phyloP scores from a whole-genome alignment of 64 coral and sea anemone species.

The Montipora cactus region DNA sequence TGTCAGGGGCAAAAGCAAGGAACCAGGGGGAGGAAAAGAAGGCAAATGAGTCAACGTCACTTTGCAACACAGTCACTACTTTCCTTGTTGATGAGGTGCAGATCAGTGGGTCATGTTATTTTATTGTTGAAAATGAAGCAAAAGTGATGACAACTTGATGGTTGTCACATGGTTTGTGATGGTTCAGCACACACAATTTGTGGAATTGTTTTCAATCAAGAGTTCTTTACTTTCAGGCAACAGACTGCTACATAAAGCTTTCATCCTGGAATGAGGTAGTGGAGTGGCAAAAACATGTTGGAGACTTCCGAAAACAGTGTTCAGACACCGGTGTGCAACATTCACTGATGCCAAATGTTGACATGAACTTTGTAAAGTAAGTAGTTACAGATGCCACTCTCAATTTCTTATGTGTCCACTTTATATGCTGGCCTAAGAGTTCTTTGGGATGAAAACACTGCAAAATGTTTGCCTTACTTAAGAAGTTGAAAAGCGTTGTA shows the following conservation, averaged over 20 bases:
- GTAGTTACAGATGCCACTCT: background rate
- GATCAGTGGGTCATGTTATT: background rate
- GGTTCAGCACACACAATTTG: background rate
- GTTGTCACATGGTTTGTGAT: too few species aligned
- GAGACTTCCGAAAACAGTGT: slow-evolving; percentile 70
- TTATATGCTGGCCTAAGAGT: too few species aligned
- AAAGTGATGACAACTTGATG: background rate
- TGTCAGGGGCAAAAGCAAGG: background rate
- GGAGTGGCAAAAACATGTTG: slow-evolving; percentile 88
- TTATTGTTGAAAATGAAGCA: background rate
- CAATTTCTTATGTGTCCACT: background rate
- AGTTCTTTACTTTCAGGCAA: slow-evolving; percentile 34
- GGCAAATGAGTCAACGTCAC: background rate
- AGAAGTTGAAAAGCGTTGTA: too few species aligned
- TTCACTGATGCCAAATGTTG: slow-evolving; percentile 76
- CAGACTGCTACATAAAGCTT: slow-evolving; percentile 93
- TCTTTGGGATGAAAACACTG: too few species aligned
- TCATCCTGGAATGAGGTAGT: slow-evolving; percentile 94
- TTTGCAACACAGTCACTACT: background rate
- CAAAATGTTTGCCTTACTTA: background rate
- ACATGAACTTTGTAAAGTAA: slow-evolving; percentile 96
- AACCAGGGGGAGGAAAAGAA: slow-evolving; percentile 31
- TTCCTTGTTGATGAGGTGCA: slow-evolving; percentile 81
- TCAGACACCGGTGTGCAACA: slow-evolving; percentile 79
- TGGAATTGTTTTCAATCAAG: background rate